These are phyloP conservation scores for Xestia sexstrigata DNA, from an alignment of 2,888 invertebrate genomes.

Conservation along the genomic window DNA sequence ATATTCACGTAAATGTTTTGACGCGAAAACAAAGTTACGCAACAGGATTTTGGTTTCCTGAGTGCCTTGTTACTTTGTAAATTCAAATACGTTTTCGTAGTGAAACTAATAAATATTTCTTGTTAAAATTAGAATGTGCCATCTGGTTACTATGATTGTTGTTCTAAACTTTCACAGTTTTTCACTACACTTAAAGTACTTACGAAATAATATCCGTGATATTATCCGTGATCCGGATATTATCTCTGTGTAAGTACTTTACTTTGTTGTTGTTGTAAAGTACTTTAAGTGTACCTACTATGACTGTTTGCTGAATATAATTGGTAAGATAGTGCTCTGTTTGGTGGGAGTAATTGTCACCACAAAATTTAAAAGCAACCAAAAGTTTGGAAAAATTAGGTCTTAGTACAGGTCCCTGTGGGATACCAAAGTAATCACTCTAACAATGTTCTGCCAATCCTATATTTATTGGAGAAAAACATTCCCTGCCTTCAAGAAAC, in stretches of 20 bases:
- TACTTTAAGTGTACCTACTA: no score
- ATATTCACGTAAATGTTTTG: constrained; percentile 69
- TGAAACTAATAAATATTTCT: background rate
- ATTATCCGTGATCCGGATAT: no score
- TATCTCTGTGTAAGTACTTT: no score
- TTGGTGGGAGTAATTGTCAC: background rate
- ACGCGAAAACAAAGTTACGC: constrained; percentile 50
- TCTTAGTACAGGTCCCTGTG: constrained; percentile 11
- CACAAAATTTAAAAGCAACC: background rate
- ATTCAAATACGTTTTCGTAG: background rate
- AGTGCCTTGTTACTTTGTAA: background rate
- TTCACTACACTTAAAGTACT: no score
- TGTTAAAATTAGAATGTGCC: background rate
- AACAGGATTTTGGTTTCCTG: constrained; percentile 23
- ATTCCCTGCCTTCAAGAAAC: background rate
- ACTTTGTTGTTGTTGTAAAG: no score
- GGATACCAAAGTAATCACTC: background rate
- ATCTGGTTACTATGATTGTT: background rate
- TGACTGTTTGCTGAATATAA: background rate
- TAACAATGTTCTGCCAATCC: background rate
- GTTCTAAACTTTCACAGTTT: no score
- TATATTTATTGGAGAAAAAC: background rate
- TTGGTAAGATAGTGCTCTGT: background rate
- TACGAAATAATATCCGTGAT: no score
- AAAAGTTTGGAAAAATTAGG: background rate